phyloP scores from a whole-genome alignment of 2,888 invertebrate genomes.

The Caenorhabditis afra region DNA sequence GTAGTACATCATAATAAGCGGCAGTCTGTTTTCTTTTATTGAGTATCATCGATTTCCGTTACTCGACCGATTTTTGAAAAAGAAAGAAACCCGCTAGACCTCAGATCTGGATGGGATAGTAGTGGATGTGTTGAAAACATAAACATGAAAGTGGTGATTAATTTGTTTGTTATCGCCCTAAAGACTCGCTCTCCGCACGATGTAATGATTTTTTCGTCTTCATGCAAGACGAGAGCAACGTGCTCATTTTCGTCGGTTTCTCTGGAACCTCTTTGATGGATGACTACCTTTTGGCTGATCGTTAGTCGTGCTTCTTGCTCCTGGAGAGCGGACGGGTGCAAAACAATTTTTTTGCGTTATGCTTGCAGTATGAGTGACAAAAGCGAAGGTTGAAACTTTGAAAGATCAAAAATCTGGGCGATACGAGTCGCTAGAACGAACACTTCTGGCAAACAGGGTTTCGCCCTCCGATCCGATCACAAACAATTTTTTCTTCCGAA shows the following conservation, averaged over 20 bases:
- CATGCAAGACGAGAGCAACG: constrained; percentile 9
- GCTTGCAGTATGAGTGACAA: constrained; percentile 8
- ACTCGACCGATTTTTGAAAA: not conserved
- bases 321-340: no score
- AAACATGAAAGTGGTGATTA: constrained; percentile 27
- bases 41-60: constrained; percentile 6
- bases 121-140: constrained; percentile 4
- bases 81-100: not conserved
- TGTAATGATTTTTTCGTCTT: constrained; percentile 24
- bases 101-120: not conserved
- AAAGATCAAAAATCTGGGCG: constrained; percentile 22
- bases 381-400: constrained; percentile 49
- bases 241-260: constrained; percentile 17
- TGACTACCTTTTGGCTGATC: not conserved
- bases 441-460: constrained; percentile 33
- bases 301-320: constrained; percentile 2
- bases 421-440: constrained; percentile 9
- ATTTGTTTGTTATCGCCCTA: constrained; percentile 44
- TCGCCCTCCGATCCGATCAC: constrained; percentile 14
- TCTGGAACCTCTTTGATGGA: constrained; percentile 16
- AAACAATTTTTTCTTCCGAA: constrained; percentile 35
- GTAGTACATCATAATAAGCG: constrained; percentile 47
- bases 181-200: not conserved
- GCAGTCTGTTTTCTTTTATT: constrained; percentile 1
- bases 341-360: constrained; percentile 20